phyloP scores from a whole-genome alignment of 2,113 vertebrate genomes.

The Chionodraco myersi region DNA sequence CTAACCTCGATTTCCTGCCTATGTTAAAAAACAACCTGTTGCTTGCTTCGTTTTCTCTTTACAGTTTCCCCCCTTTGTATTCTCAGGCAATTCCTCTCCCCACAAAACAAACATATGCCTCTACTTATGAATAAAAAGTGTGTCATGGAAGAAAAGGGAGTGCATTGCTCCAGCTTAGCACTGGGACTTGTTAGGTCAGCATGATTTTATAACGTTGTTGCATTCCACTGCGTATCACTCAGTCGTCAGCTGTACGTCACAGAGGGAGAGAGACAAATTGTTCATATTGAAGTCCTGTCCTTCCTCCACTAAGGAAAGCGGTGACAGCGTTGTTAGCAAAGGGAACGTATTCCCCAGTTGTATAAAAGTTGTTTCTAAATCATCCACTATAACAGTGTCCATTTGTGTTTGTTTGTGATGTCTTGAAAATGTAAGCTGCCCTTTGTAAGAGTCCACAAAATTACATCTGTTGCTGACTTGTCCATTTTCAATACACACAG shows the following conservation, averaged over 20 bases:
- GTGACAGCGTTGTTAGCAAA: conserved; percentile 58
- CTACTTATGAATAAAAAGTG: background rate
- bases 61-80: background rate
- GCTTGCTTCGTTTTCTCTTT: background rate
- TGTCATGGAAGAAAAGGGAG: background rate
- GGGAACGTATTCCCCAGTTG: conserved; percentile 56
- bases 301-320: conserved; percentile 41
- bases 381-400: conserved; percentile 42
- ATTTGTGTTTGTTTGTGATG: conserved; percentile 51
- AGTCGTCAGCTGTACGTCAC: conserved; percentile 72
- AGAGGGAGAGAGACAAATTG: conserved; percentile 69
- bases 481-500: conserved; percentile 19
- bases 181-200: background rate
- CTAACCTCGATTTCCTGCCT: conserved; percentile 35
- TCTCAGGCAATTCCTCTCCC: background rate
- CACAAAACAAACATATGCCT: background rate
- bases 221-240: conserved; percentile 44
- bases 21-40: conserved; percentile 12
- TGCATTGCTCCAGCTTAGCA: background rate
- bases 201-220: conserved; percentile 7
- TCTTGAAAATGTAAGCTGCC: background rate
- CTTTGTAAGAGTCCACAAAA: conserved; percentile 35
- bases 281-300: conserved; percentile 57
- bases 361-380: conserved; percentile 30
- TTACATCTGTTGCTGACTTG: conserved; percentile 10